Evolutionary conservation across 1,140 invertebrate species (phyloP).

Genomic region (Platyura marginata): DNA sequence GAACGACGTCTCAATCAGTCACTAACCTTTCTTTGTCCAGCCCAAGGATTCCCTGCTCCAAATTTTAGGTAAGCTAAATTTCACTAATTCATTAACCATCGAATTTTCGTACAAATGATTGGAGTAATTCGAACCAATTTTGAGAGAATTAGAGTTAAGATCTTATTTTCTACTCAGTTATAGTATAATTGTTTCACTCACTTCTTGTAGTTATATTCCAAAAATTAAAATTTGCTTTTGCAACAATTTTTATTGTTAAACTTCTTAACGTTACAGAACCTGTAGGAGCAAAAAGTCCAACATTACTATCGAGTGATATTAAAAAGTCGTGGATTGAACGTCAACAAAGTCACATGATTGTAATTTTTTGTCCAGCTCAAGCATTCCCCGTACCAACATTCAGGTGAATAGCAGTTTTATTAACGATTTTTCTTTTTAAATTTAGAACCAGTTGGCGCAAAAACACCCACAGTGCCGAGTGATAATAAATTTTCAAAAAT

Average conservation of each 20-base stretch:
- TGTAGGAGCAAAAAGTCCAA: constrained; percentile 43
- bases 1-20: background rate
- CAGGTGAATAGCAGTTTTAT: constrained; percentile 17
- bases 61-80: constrained; percentile 34
- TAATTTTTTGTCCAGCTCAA: constrained; percentile 50
- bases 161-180: background rate
- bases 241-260: too few species aligned
- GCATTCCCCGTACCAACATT: constrained; percentile 42
- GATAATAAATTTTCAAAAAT: constrained; percentile 48
- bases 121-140: too few species aligned
- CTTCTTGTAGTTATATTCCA: too few species aligned
- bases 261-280: constrained; percentile 33
- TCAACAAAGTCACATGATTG: constrained; percentile 33
- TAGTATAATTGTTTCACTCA: background rate
- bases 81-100: constrained; percentile 24
- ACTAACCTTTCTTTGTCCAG: constrained; percentile 36
- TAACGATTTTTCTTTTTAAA: background rate
- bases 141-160: background rate
- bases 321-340: constrained; percentile 32
- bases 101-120: background rate
- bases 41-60: constrained; percentile 45
- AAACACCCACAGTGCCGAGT: constrained; percentile 31
- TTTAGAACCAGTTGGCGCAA: constrained; percentile 29
- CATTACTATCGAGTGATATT: constrained; percentile 41
- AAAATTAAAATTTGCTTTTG: too few species aligned